Base-by-base conservation (phyloP, 2,888 invertebrate genomes). In the Beris chalybata region DNA sequence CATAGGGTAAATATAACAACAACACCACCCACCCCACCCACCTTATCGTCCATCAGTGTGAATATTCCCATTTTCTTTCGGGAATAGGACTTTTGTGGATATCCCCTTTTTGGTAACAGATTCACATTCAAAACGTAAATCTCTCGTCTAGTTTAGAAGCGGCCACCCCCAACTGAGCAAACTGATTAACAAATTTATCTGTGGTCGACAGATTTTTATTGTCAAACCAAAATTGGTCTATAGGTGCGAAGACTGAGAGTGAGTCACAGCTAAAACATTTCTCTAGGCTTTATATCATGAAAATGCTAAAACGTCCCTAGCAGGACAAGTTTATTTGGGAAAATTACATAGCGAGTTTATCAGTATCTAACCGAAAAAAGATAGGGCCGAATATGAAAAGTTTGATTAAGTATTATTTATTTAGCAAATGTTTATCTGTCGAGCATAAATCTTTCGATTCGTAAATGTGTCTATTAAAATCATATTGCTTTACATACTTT, bases 111-210 rank as follows among this genome's bases (percentile, higher is more conserved):
- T 54, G 31, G 31, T n/a, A 31, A 11, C 30, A 11, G 50, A 15
- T 5, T 15, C 22, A 4, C 4, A 15, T 22, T 48, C 48, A 48
- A n/a, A 48, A 15, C 29, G 22, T 50, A 50, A 22, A 29, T 13
- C n/a, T 15, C 50, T n/a, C 13, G 15, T 50, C 50, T 5, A 9
- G 45, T 38, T 43, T 44, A 5, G 61, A 44, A 64, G 57, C 55
- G 5, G 38, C 22, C 52, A 64, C 71, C 71, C 71, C 73, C 73
- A 71, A 72, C 71, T 67, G 72, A 68, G 73, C 69, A 72, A 71
- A 73, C 70, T 73, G 71, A 72, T 72, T 72, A 72, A 72, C 72
- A 71, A 72, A 72, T 73, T 71, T 72, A 70, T 72, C 73, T 73
- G 73, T 69, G 72, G 71, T 72, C 70, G 73, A 73, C 73, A 73